Conservation (phyloP, 2,113 vertebrate species). For the Numida meleagris region DNA sequence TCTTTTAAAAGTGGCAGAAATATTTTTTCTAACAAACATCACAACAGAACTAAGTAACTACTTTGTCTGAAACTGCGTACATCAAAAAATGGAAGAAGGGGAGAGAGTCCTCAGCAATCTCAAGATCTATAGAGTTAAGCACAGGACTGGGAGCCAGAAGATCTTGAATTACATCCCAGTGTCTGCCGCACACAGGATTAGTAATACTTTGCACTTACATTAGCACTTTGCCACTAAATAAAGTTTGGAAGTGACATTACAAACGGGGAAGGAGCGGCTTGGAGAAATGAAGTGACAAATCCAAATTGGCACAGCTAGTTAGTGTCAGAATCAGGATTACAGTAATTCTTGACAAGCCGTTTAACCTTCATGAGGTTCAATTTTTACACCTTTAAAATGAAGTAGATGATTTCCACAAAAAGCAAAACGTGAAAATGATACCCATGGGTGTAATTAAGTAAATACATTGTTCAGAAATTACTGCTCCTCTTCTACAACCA, state of each 20-base stretch:
- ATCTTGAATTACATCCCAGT: conserved; percentile 72
- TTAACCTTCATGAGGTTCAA: conserved; percentile 56
- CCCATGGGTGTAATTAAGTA: conserved; percentile 47
- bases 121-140: conserved; percentile 33
- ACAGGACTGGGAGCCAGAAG: conserved; percentile 61
- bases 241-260: conserved; percentile 71
- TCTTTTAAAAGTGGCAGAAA: background rate
- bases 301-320: conserved; percentile 71
- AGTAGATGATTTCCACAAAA: conserved; percentile 22
- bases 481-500: background rate
- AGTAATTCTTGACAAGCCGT: conserved; percentile 68
- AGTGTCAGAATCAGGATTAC: conserved; percentile 70
- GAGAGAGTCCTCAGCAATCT: conserved; percentile 24
- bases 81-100: background rate
- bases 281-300: conserved; percentile 72
- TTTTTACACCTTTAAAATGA: conserved; percentile 67
- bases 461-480: conserved; percentile 51
- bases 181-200: conserved; percentile 70
- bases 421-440: conserved; percentile 48
- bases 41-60: background rate
- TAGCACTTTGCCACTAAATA: conserved; percentile 75
- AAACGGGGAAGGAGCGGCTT: conserved; percentile 54
- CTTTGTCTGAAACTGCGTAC: conserved; percentile 16
- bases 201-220: conserved; percentile 73
- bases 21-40: background rate